phyloP scores from a whole-genome alignment of 2,797 vertebrate genomes.

The Falco berigora region DNA sequence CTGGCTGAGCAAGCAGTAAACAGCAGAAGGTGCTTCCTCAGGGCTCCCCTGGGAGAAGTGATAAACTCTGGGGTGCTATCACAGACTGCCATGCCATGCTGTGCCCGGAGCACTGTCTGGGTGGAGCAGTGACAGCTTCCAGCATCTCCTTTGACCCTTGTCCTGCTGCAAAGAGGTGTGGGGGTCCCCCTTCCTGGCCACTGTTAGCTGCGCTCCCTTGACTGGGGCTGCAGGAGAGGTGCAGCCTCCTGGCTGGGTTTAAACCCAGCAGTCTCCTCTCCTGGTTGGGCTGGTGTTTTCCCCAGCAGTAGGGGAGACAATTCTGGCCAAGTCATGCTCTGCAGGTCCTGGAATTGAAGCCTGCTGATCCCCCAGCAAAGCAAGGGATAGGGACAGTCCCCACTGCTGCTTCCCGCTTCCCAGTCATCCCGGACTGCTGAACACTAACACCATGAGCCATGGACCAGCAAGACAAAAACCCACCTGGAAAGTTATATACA shows the following conservation, averaged over 20 bases:
- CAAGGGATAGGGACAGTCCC: not conserved
- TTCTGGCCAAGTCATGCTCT: not conserved
- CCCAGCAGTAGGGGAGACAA: not conserved
- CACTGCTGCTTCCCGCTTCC: not conserved
- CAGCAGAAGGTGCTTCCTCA: not conserved
- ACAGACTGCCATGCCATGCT: not conserved
- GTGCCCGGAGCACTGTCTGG: not conserved
- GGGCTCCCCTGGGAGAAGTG: not conserved
- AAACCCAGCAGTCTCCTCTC: not conserved
- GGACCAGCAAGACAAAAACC: not conserved
- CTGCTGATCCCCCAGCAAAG: not conserved
- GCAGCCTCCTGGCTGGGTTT: not conserved
- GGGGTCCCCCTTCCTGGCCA: rapidly evolving
- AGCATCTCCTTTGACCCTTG: not conserved
- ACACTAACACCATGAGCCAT: rapidly evolving
- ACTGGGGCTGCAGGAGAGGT: not conserved
- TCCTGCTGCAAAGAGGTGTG: not conserved
- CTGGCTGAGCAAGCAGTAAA: not conserved
- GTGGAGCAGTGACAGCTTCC: not conserved
- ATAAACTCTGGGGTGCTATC: not conserved
- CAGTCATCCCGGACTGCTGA: not conserved
- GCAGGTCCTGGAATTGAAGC: not conserved
- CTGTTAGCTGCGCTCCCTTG: not conserved
- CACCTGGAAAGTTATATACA: not conserved
- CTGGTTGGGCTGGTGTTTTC: not conserved